phyloP scores from a whole-genome alignment of 2,113 vertebrate species.

The Chaetura pelagica region DNA sequence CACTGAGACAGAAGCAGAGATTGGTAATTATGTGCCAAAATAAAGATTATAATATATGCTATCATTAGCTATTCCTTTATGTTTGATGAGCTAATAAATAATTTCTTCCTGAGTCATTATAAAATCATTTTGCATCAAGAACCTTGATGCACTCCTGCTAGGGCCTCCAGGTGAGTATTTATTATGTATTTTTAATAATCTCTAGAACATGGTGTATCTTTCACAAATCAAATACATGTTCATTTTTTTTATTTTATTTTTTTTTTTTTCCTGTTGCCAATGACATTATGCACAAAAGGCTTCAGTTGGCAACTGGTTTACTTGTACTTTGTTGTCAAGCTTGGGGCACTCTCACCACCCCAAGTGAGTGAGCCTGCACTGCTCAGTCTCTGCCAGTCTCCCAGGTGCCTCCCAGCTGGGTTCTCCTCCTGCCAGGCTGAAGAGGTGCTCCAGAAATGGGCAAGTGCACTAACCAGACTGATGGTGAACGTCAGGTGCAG shows the following conservation, averaged over 20 bases:
- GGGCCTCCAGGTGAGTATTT: constrained; percentile 21
- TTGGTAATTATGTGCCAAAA: constrained; percentile 56
- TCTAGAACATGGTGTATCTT: not conserved
- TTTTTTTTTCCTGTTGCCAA: not conserved
- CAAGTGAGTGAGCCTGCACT: fast-evolving
- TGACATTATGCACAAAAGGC: not conserved
- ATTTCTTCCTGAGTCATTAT: constrained; percentile 60
- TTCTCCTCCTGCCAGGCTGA: not conserved
- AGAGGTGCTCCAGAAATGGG: not conserved
- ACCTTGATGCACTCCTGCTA: not conserved
- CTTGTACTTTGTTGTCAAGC: not conserved
- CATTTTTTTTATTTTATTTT: too few species aligned
- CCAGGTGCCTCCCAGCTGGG: too few species aligned
- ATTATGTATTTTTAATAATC: constrained; percentile 48
- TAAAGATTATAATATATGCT: constrained; percentile 44
- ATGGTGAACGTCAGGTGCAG: too few species aligned
- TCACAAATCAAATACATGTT: not conserved
- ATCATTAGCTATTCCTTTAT: constrained; percentile 45
- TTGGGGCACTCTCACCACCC: not conserved
- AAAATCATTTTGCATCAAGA: constrained; percentile 47
- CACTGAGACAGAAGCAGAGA: not conserved
- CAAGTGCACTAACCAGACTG: not conserved
- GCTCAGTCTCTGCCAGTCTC: not conserved
- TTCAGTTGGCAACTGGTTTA: not conserved
- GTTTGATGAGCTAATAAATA: constrained; percentile 66